phyloP scores from a whole-genome alignment of 2,113 vertebrate genomes.

The Sinocyclocheilus rhinocerous region DNA sequence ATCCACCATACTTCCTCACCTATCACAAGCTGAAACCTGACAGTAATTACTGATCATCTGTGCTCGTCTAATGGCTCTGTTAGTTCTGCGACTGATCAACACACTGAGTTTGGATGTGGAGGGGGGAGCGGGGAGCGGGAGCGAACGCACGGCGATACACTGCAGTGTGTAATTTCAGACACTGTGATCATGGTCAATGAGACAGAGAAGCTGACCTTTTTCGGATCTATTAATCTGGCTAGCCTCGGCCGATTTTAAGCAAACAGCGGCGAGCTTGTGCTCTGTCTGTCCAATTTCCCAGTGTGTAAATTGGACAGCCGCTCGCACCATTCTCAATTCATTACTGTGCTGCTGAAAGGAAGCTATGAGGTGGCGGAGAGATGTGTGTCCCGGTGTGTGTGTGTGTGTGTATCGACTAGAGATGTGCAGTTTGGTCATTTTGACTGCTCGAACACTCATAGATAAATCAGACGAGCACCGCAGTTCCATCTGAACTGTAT shows the following conservation, averaged over 20 bases:
- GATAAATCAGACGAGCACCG: not conserved
- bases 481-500: not conserved
- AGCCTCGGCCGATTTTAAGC: slow-evolving; percentile 87
- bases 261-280: slow-evolving; percentile 85
- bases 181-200: slow-evolving; percentile 74
- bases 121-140: slow-evolving; percentile 7
- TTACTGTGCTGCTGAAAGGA: slow-evolving; percentile 90
- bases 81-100: slow-evolving; percentile 56
- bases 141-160: slow-evolving; percentile 45
- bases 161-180: slow-evolving; percentile 77
- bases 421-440: slow-evolving; percentile 19
- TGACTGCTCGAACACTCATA: not conserved
- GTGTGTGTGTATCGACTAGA: slow-evolving; percentile 5
- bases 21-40: slow-evolving; percentile 43
- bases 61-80: slow-evolving; percentile 54
- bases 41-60: slow-evolving; percentile 51
- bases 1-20: slow-evolving; percentile 30
- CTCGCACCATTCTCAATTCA: slow-evolving; percentile 95
- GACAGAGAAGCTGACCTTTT: slow-evolving; percentile 87
- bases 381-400: slow-evolving; percentile 67
- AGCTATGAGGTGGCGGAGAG: slow-evolving; percentile 85
- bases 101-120: not conserved
- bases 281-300: slow-evolving; percentile 89
- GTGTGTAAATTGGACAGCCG: slow-evolving; percentile 88
- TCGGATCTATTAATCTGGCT: slow-evolving; percentile 86